Evolutionary conservation across 2,888 invertebrate genomes (phyloP).

Genomic region (Melieria omissa): DNA sequence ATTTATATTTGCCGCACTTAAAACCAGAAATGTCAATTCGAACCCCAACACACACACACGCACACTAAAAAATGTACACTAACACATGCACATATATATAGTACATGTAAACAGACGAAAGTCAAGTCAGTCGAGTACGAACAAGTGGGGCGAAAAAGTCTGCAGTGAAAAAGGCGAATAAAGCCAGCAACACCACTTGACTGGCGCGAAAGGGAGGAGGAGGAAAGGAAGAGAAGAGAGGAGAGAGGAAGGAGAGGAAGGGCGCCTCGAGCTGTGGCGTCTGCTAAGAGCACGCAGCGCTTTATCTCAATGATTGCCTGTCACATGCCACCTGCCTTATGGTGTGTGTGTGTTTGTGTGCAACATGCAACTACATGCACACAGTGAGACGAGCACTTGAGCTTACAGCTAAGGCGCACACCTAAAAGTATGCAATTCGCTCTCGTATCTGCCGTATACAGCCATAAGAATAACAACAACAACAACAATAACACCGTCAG

Average conservation of each 20-base stretch:
- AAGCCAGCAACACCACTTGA: neutral
- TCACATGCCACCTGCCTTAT: too few species aligned
- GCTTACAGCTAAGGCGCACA: too few species aligned
- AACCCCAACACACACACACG: neutral
- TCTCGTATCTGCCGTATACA: neutral
- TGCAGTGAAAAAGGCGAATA: conserved; percentile 4
- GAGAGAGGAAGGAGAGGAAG: too few species aligned
- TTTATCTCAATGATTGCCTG: too few species aligned
- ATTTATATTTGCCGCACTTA: conserved; percentile 1
- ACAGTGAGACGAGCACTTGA: too few species aligned
- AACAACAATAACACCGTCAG: neutral
- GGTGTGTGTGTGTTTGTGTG: too few species aligned
- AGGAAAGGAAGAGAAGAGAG: too few species aligned
- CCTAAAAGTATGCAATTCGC: neutral
- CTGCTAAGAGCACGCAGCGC: too few species aligned
- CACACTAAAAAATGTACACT: neutral
- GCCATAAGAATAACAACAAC: neutral
- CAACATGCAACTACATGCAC: too few species aligned
- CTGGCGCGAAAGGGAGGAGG: too few species aligned
- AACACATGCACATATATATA: neutral
- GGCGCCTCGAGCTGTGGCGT: too few species aligned
- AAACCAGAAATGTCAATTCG: neutral
- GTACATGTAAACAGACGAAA: neutral
- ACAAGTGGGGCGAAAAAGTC: neutral
- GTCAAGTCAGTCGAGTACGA: neutral